A percentile compares a stretch with the other conserved stretches of the same genome.
These are phyloP conservation scores for Neosalanx taihuensis DNA, from an alignment of 2,797 vertebrate species.

Conservation along the genomic window DNA sequence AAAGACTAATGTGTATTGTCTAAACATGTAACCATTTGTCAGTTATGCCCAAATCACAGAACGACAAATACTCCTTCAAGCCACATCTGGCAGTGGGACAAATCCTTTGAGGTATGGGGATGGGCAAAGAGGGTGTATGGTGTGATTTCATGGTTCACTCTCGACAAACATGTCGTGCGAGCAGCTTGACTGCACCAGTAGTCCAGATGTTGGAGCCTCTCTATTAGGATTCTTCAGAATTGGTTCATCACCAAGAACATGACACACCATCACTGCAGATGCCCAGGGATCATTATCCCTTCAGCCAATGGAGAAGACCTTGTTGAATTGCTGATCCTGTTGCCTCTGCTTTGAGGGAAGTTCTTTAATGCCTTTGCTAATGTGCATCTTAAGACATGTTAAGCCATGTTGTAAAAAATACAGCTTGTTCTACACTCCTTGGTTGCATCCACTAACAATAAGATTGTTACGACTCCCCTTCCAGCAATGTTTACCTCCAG, in stretches of 20 bases:
- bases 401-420: conserved; percentile 12
- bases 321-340: background rate
- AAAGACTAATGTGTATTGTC: no score
- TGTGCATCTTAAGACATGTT: conserved; percentile 17
- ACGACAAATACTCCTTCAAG: no score
- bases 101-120: conserved; percentile 11
- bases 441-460: conserved; percentile 16
- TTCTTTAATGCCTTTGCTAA: background rate
- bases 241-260: conserved; percentile 38
- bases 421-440: background rate
- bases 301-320: background rate
- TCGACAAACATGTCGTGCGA: conserved; percentile 30
- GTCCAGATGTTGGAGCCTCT: conserved; percentile 40
- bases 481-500: conserved; percentile 11
- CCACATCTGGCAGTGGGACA: conserved; percentile 6
- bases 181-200: conserved; percentile 24
- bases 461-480: background rate
- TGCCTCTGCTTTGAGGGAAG: background rate
- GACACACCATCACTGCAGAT: conserved; percentile 12
- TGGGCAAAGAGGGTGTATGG: background rate
- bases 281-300: background rate
- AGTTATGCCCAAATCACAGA: no score
- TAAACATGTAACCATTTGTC: no score
- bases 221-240: conserved; percentile 26
- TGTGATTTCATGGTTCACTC: conserved; percentile 4